phyloP scores from a whole-genome alignment of 2,113 vertebrate genomes.

The Empidonax alnorum region DNA sequence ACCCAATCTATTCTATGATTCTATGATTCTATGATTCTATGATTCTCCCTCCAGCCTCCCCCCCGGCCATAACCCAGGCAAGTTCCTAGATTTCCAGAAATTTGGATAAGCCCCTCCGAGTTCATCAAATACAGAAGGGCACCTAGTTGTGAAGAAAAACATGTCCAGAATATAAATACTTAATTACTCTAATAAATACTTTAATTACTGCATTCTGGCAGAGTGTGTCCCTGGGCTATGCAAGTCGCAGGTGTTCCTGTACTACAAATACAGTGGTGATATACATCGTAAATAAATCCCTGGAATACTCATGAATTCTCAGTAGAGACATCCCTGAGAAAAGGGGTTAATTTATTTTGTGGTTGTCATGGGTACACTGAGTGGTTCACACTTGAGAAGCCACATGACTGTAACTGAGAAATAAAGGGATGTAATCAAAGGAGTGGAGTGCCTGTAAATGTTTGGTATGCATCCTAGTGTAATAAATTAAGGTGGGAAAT shows the following conservation, averaged over 20 bases:
- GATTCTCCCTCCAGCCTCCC: background rate
- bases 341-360: background rate
- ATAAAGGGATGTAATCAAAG: background rate
- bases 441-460: background rate
- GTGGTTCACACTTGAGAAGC: background rate
- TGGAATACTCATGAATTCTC: background rate
- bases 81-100: background rate
- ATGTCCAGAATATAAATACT: background rate
- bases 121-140: background rate
- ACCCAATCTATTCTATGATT: too few species aligned
- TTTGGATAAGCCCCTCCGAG: background rate
- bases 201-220: background rate
- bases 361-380: background rate
- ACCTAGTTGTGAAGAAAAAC: background rate
- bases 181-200: background rate
- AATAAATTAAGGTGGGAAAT: too few species aligned
- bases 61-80: background rate
- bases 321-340: background rate
- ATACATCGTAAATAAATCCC: background rate
- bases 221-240: background rate
- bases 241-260: background rate
- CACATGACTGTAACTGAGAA: background rate
- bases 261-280: background rate
- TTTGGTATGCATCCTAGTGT: background rate
- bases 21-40: too few species aligned